Conservation (phyloP, 1,140 invertebrate genomes). For the Euura saliciscinereae region DNA sequence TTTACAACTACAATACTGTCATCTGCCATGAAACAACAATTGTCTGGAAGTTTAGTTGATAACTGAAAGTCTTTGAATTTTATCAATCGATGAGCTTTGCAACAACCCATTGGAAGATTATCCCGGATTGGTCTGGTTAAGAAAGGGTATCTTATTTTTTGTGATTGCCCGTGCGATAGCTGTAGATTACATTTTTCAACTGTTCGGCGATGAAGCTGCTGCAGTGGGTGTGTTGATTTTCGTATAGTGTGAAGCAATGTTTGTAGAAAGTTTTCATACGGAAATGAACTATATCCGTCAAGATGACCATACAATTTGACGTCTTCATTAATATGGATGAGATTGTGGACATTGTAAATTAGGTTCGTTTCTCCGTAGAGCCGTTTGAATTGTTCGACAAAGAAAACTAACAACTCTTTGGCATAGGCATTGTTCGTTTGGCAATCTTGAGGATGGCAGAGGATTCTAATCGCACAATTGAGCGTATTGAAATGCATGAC, state of each 20-base stretch:
- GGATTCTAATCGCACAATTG: conserved; percentile 13
- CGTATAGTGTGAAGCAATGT: neutral
- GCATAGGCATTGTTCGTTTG: conserved; percentile 7
- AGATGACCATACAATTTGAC: conserved; percentile 6
- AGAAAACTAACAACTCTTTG: conserved; percentile 1
- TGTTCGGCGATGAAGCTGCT: too few species aligned
- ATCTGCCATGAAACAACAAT: too few species aligned
- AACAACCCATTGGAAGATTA: too few species aligned
- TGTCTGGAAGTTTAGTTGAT: too few species aligned
- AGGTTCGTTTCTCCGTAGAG: conserved; percentile 20
- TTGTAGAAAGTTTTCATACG: conserved; percentile 15
- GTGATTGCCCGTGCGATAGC: too few species aligned
- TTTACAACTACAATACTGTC: too few species aligned
- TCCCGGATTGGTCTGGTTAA: too few species aligned
- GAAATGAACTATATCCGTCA: conserved; percentile 15
- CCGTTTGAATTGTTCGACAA: conserved; percentile 10
- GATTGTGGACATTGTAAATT: conserved; percentile 26
- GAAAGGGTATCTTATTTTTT: too few species aligned
- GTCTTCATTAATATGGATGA: conserved; percentile 13
- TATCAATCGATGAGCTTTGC: too few species aligned
- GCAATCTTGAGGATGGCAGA: neutral
- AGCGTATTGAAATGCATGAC: neutral
- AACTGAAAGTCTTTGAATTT: too few species aligned
- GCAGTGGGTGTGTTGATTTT: too few species aligned
- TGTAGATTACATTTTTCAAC: too few species aligned